Percentiles rank a stretch among this genome's conserved stretches.
Evolutionary conservation across 1,140 invertebrate genomes (phyloP).

Genomic region (Dysdera silvatica): DNA sequence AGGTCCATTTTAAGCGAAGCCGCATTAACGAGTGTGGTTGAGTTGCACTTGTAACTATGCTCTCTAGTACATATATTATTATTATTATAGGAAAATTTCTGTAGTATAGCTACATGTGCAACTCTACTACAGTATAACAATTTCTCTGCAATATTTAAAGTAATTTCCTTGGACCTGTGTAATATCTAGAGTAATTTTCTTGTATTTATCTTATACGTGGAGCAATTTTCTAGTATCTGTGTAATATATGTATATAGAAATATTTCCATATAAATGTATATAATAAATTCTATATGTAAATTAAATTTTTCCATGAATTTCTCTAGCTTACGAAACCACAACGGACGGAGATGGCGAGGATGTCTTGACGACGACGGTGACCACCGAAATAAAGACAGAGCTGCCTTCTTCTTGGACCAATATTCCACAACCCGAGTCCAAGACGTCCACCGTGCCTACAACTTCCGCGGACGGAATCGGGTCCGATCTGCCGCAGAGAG

Average conservation of each 20-base stretch:
- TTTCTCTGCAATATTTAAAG: too few species aligned
- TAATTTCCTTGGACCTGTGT: neutral
- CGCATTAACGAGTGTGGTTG: too few species aligned
- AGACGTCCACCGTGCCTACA: neutral
- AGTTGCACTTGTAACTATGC: too few species aligned
- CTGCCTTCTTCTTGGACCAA: slow-evolving; percentile 13
- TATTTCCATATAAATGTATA: neutral
- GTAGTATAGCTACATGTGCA: too few species aligned
- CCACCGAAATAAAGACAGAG: neutral
- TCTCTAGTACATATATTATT: too few species aligned
- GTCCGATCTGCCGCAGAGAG: slow-evolving; percentile 15
- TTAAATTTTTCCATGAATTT: neutral
- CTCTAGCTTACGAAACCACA: slow-evolving; percentile 9
- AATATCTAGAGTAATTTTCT: neutral
- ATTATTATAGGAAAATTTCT: too few species aligned
- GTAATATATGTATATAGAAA: neutral
- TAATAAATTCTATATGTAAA: neutral
- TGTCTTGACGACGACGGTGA: neutral
- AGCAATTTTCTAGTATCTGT: too few species aligned
- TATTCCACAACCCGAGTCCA: neutral
- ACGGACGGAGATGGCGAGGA: neutral
- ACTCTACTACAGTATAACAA: too few species aligned
- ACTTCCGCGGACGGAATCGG: neutral
- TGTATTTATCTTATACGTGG: neutral
- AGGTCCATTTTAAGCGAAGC: too few species aligned